A percentile compares a stretch with the other conserved stretches of the same genome.
Evolutionary conservation across 2,888 invertebrate genomes (phyloP).

Genomic region (Falcaria lacertinaria): DNA sequence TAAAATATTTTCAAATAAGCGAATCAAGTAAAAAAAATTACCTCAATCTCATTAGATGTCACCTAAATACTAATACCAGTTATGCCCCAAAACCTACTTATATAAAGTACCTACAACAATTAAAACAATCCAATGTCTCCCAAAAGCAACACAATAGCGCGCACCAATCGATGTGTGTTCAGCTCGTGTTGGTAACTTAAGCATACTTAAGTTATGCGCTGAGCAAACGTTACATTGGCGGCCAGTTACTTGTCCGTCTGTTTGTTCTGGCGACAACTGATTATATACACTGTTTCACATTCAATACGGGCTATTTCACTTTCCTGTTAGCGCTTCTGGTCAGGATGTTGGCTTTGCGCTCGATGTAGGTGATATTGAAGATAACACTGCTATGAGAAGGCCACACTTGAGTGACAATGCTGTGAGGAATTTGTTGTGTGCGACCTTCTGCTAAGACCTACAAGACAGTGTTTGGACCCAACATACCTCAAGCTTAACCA

Average conservation of each 20-base stretch:
- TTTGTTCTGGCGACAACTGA: constrained; percentile 38
- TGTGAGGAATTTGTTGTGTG: neutral
- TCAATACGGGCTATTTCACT: neutral
- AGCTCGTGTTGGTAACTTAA: constrained; percentile 5
- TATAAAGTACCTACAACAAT: neutral
- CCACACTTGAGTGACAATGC: neutral
- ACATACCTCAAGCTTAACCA: too few species aligned
- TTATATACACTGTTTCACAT: constrained; percentile 24
- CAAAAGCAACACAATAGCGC: too few species aligned
- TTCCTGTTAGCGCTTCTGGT: neutral
- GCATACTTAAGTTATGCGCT: constrained; percentile 24
- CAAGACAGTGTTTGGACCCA: too few species aligned
- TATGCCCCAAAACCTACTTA: too few species aligned
- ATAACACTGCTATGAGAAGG: neutral
- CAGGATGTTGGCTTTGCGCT: neutral
- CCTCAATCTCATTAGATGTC: too few species aligned
- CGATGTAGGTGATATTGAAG: constrained; percentile 6
- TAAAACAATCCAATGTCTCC: neutral
- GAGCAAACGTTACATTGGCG: constrained; percentile 21
- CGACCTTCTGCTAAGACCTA: too few species aligned
- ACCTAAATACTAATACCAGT: too few species aligned
- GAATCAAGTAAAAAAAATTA: too few species aligned
- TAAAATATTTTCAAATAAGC: too few species aligned
- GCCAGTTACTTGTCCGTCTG: constrained; percentile 19
- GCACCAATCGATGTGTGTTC: constrained; percentile 1